These are phyloP conservation scores for Elgonia sp. DNA, from an alignment of 2,888 invertebrate genomes.

Conservation along the genomic window DNA sequence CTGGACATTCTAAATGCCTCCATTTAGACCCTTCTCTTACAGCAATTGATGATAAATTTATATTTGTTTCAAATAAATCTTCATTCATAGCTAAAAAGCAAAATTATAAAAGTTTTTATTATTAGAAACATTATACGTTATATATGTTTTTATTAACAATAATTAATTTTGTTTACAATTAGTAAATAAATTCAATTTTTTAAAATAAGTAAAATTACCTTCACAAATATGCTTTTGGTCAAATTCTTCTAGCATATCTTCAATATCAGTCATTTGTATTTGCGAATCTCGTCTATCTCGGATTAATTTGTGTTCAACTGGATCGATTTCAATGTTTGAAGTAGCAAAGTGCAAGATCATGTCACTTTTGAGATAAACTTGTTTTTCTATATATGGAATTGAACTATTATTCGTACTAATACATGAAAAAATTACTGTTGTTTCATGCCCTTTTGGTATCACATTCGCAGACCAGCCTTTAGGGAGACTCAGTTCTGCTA, in stretches of 20 bases:
- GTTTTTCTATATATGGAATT: conserved; percentile 84
- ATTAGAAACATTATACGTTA: not conserved
- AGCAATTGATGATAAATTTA: conserved; percentile 77
- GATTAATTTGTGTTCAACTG: conserved; percentile 82
- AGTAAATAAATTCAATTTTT: no score
- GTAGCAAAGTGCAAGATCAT: conserved; percentile 83
- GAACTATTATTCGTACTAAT: conserved; percentile 82
- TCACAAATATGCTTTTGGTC: conserved; percentile 83
- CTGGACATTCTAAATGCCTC: conserved; percentile 83
- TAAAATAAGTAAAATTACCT: no score
- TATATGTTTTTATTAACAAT: no score
- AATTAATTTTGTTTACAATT: no score
- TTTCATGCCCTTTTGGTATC: conserved; percentile 83
- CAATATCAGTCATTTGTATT: conserved; percentile 83
- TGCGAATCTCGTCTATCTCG: conserved; percentile 80
- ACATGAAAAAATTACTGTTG: conserved; percentile 83
- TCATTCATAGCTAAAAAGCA: conserved; percentile 55
- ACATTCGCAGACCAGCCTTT: conserved; percentile 84
- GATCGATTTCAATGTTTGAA: conserved; percentile 82
- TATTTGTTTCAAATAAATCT: conserved; percentile 67
- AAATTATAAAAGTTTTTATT: not conserved
- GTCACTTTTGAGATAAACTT: conserved; percentile 84
- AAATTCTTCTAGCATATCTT: conserved; percentile 84
- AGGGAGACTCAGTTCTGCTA: conserved; percentile 83
- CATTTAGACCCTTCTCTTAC: conserved; percentile 83